phyloP scores from a whole-genome alignment of 2,888 invertebrate genomes.

The Adineta ricciae region DNA sequence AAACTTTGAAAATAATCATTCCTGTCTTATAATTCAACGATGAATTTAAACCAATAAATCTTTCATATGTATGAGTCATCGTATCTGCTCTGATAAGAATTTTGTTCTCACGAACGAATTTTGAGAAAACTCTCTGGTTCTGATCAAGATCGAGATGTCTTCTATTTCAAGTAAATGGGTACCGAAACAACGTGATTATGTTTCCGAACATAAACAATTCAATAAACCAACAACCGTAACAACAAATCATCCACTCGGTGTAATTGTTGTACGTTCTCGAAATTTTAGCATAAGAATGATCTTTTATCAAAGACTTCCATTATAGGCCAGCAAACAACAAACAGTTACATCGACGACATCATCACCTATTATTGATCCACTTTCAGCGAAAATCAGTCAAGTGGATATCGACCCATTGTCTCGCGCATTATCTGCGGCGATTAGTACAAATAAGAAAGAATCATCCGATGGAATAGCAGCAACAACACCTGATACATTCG shows the following conservation, averaged over 20 bases:
- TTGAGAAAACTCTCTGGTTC: not conserved
- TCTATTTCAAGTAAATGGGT: not conserved
- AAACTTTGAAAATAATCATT: not conserved
- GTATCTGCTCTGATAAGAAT: not conserved
- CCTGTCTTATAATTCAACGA: not conserved
- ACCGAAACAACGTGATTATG: slow-evolving; percentile 5
- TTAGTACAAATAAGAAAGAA: not conserved
- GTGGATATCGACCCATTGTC: not conserved
- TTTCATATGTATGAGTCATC: not conserved
- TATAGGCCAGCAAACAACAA: not conserved
- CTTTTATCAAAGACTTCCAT: not conserved
- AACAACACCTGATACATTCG: slow-evolving; percentile 47
- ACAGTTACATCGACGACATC: not conserved
- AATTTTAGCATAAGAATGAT: not conserved
- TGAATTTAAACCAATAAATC: not conserved
- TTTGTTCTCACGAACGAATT: not conserved
- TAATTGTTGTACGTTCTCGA: not conserved
- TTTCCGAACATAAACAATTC: not conserved
- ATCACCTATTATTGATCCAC: not conserved
- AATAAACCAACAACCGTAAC: not conserved
- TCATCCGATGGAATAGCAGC: not conserved
- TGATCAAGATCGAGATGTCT: not conserved
- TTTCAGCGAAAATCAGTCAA: not conserved
- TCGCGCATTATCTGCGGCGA: slow-evolving; percentile 8
- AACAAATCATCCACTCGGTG: slow-evolving; percentile 3